phyloP scores from a whole-genome alignment of 2,797 vertebrate genomes.

The Delichon dasypus region DNA sequence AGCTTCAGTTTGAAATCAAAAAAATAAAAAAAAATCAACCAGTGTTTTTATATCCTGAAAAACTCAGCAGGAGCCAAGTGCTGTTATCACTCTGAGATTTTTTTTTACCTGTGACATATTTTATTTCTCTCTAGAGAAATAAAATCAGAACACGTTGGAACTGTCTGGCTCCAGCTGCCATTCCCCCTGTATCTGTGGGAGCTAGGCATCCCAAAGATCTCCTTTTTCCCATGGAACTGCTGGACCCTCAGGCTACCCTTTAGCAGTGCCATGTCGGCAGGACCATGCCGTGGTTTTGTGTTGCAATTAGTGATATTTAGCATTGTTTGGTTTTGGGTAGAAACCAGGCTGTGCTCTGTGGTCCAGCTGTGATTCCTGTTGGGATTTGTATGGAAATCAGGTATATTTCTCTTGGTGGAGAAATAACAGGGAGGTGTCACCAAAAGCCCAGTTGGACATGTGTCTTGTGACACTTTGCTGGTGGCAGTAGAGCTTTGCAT shows the following conservation, averaged over 20 bases:
- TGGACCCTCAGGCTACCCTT: not conserved
- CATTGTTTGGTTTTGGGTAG: not conserved
- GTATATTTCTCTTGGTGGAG: not conserved
- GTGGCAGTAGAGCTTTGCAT: not conserved
- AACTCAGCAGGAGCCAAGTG: not conserved
- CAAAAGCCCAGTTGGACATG: rapidly evolving
- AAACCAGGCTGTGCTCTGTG: not conserved
- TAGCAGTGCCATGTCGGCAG: not conserved
- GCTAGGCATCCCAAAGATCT: not conserved
- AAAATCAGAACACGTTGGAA: not conserved
- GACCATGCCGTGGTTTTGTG: rapidly evolving
- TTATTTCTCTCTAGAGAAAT: not conserved
- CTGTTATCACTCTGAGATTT: not conserved
- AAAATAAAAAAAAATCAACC: not conserved
- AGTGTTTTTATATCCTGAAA: not conserved
- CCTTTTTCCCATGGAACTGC: rapidly evolving
- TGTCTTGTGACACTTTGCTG: rapidly evolving
- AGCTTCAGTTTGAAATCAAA: not conserved
- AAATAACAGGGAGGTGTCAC: not conserved
- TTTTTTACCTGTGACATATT: not conserved
- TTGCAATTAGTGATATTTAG: not conserved
- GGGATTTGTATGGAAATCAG: not conserved
- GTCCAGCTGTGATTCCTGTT: not conserved
- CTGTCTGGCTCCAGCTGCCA: not conserved
- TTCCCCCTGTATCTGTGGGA: rapidly evolving